phyloP scores from a whole-genome alignment of 1,140 invertebrate species.

The Archegozetes longisetosus region DNA sequence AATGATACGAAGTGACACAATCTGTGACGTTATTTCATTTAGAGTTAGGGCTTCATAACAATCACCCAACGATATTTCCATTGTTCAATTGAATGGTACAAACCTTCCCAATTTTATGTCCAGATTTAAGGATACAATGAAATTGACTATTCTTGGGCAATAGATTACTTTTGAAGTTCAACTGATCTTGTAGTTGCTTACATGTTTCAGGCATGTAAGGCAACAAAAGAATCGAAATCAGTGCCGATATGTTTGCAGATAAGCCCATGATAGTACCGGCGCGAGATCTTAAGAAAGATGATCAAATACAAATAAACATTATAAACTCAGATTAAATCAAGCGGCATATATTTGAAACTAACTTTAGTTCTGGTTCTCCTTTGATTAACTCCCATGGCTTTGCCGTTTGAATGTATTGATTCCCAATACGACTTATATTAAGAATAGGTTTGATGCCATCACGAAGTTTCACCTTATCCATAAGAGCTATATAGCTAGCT shows the following conservation, averaged over 20 bases:
- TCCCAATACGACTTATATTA: slow-evolving; percentile 74
- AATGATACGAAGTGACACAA: no score
- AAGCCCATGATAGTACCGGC: slow-evolving; percentile 72
- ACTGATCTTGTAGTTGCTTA: slow-evolving; percentile 47
- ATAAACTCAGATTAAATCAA: slow-evolving; percentile 1
- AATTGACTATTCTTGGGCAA: slow-evolving; percentile 43
- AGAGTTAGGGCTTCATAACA: no score
- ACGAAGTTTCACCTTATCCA: slow-evolving; percentile 66
- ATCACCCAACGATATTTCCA: no score
- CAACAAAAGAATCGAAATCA: slow-evolving; percentile 61
- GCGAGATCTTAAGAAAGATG: slow-evolving; percentile 28
- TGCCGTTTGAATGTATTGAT: slow-evolving; percentile 86
- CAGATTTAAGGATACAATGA: slow-evolving; percentile 46
- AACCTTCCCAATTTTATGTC: slow-evolving; percentile 75
- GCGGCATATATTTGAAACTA: not conserved
- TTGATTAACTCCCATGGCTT: slow-evolving; percentile 92
- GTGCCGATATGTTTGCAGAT: slow-evolving; percentile 63
- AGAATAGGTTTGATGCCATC: slow-evolving; percentile 75
- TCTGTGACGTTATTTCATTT: no score
- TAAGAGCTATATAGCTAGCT: slow-evolving; percentile 50
- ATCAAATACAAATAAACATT: slow-evolving; percentile 12
- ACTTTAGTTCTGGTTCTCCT: slow-evolving; percentile 54
- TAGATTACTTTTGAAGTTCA: slow-evolving; percentile 40
- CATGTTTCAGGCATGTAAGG: slow-evolving; percentile 83
- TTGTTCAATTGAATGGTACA: no score